Conservation (phyloP, 1,140 invertebrate genomes). For the Pararge aegeria region DNA sequence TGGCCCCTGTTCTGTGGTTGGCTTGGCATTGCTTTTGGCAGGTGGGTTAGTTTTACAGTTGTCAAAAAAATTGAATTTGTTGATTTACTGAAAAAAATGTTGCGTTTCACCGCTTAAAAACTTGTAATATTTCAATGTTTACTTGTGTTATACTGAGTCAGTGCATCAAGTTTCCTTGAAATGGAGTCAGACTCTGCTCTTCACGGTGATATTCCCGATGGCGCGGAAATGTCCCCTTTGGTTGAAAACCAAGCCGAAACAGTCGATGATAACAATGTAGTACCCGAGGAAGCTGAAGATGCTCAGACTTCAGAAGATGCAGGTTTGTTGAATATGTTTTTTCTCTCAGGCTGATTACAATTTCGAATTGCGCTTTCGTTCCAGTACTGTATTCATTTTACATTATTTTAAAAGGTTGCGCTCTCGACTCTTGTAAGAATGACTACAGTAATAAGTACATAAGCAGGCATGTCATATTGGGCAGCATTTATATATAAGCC, state of each 20-base stretch:
- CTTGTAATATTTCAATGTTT: conserved; percentile 61
- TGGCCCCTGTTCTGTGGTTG: conserved; percentile 49
- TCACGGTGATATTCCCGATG: conserved; percentile 67
- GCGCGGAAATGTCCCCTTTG: conserved; percentile 72
- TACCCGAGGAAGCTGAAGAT: conserved; percentile 55
- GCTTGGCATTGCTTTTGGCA: neutral
- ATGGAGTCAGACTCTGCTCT: conserved; percentile 72
- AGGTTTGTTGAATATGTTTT: conserved; percentile 35
- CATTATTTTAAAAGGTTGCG: neutral
- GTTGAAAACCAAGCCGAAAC: conserved; percentile 64
- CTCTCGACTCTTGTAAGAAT: too few species aligned
- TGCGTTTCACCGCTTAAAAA: conserved; percentile 38
- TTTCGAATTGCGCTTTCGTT: neutral
- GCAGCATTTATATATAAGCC: too few species aligned
- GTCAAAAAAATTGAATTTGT: conserved; percentile 61
- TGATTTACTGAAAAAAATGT: conserved; percentile 50
- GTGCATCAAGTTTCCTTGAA: conserved; percentile 33
- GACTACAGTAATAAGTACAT: too few species aligned
- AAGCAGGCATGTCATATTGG: too few species aligned
- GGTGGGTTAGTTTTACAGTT: conserved; percentile 28
- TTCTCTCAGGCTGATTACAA: neutral
- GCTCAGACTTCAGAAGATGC: conserved; percentile 49
- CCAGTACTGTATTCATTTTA: neutral
- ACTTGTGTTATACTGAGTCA: conserved; percentile 36
- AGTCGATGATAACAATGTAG: conserved; percentile 60